Conservation (phyloP, 2,797 vertebrate species). For the Hylomyscus alleni region DNA sequence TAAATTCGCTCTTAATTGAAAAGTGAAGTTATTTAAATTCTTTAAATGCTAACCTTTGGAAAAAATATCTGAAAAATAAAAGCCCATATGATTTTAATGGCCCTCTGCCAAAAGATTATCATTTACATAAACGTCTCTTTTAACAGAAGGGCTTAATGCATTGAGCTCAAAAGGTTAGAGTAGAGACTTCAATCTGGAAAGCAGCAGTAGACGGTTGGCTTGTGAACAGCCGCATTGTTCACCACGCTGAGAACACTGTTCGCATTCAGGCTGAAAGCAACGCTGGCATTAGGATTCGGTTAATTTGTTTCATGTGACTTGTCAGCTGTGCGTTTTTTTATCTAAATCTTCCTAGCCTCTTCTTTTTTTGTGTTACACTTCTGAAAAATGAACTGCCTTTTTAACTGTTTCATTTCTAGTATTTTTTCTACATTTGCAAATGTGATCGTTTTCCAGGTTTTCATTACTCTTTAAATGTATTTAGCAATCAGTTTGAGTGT, state of each 20-base stretch:
- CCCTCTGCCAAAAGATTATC: conserved; percentile 86
- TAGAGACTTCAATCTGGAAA: conserved; percentile 87
- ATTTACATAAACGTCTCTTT: conserved; percentile 89
- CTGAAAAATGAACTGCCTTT: conserved; percentile 85
- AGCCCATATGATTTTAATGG: conserved; percentile 84
- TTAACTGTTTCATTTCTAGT: conserved; percentile 85
- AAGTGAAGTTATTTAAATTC: conserved; percentile 84
- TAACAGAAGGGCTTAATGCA: conserved; percentile 83
- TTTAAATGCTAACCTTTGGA: conserved; percentile 82
- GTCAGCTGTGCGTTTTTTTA: conserved; percentile 89
- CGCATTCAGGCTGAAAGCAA: conserved; percentile 86
- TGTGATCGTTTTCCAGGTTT: not conserved
- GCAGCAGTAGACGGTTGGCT: conserved; percentile 85
- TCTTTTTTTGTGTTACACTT: conserved; percentile 77
- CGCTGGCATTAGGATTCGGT: conserved; percentile 86
- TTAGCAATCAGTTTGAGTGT: not conserved
- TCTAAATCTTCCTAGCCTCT: conserved; percentile 87
- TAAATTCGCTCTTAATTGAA: conserved; percentile 81
- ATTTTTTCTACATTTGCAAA: not conserved
- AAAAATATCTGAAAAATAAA: conserved; percentile 85
- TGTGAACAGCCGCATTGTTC: conserved; percentile 88
- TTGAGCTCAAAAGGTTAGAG: conserved; percentile 85
- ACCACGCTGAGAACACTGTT: conserved; percentile 84
- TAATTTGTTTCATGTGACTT: conserved; percentile 90
- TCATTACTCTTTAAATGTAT: not conserved